phyloP scores from a whole-genome alignment of 2,888 invertebrate genomes.

The Seira sanloemensis region DNA sequence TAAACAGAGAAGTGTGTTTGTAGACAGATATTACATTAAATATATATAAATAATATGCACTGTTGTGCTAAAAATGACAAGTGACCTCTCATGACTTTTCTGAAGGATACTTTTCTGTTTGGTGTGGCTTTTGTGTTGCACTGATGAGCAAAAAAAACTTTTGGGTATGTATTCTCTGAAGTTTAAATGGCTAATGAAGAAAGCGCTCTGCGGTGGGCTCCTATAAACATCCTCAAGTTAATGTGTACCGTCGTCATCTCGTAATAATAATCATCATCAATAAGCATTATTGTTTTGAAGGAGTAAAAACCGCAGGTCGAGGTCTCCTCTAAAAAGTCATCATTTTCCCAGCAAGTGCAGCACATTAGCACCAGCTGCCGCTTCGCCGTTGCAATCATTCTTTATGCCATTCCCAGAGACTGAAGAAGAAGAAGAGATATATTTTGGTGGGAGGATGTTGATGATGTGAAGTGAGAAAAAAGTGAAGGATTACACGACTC shows the following conservation, averaged over 20 bases:
- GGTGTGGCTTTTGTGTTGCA: slow-evolving; percentile 40
- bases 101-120: slow-evolving; percentile 19
- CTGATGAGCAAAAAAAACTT: slow-evolving; percentile 42
- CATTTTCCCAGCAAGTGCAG: slow-evolving; percentile 62
- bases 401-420: slow-evolving; percentile 2
- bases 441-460: background rate
- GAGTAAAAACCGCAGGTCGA: slow-evolving; percentile 55
- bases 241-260: slow-evolving; percentile 27
- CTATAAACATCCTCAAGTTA: slow-evolving; percentile 35
- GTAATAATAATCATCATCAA: slow-evolving; percentile 18
- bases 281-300: slow-evolving; percentile 52
- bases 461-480: slow-evolving; percentile 47
- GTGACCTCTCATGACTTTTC: slow-evolving; percentile 49
- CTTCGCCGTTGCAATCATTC: slow-evolving; percentile 23
- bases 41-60: slow-evolving; percentile 14
- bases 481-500: slow-evolving; percentile 24
- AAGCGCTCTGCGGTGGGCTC: slow-evolving; percentile 59
- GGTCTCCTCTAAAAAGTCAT: slow-evolving; percentile 60
- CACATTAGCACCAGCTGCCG: slow-evolving; percentile 62
- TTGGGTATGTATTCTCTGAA: background rate
- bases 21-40: background rate
- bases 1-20: slow-evolving; percentile 25
- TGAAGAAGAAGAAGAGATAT: background rate
- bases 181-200: slow-evolving; percentile 53
- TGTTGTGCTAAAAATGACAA: slow-evolving; percentile 59